Evolutionary conservation across 2,888 invertebrate genomes (phyloP), one percentile per base, ranked within the genome.

Genomic region (Glyphotaelius pellucidus): DNA sequence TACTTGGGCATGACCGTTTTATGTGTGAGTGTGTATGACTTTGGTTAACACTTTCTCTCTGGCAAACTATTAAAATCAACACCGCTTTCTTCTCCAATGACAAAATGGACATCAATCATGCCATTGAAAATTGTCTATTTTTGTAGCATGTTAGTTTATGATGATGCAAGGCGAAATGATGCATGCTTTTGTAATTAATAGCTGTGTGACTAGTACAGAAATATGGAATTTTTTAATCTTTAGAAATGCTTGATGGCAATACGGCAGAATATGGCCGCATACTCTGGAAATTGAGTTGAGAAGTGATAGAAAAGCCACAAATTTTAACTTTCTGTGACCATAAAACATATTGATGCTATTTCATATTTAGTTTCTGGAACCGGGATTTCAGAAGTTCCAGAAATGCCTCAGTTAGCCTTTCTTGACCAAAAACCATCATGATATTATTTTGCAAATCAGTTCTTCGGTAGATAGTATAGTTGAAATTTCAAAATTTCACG

Each of bases 41-140:
- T 32, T 32, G 14, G 25, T 15, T 83, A 31, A 83, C 83, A 83
- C 83, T 83, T 83, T 83, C 83, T 83, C 83, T 31, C 35, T 67
- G 67, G 67, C 67, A 67, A 67, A 67, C 25, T 67, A 67, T 67
- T 67, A 67, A 67, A 67, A 25, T 67, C 67, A 67, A 67, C 67
- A 67, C 67, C 67, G 67, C 67, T 67, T 67, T 67, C 67, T 67
- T 67, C 67, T 67, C 25, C 67, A 67, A 67, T 67, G 67, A 67
- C 25, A 67, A 67, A 67, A 67, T 67, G 9, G 67, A 67, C 67
- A 67, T 67, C 67, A n/a, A n/a, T 19, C 52, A 19, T 25, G 52
- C 7, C 7, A 67, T 67, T 25, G 25, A 67, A 67, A 67, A 9
- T 67, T 67, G n/a, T 67, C n/a, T 67, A 5, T 67, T 67, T 67